Base-by-base conservation (phyloP, 2,113 vertebrate genomes). In the Petaurus breviceps region DNA sequence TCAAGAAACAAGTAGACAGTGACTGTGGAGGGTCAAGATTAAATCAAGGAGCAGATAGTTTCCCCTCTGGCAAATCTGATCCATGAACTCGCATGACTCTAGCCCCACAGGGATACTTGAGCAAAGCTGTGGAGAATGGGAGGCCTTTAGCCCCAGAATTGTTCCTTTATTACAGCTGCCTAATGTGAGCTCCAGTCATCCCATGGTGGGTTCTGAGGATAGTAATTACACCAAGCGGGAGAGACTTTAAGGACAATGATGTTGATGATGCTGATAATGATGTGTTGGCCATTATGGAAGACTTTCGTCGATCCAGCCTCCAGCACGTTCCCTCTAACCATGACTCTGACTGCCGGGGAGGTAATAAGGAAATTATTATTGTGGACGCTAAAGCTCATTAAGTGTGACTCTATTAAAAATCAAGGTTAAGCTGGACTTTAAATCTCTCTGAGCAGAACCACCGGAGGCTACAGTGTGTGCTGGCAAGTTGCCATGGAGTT, bases 341-440 rank as follows among this genome's bases (percentile, higher is more conserved):
- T n/a, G 92, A 94, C 96, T 98, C 96, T 50, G 12, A 97, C 94
- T 98, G 94, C 95, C 97, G 97, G 97, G 77, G 97, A 96, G 96
- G 97, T 98, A 98, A 98, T 98, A 98, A 97, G 97, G 97, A 97
- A 98, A 97, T 98, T 97, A 98, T 98, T 98, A 96, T 96, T 97
- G 97, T 98, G 97, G 97, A 97, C 91, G 92, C 98, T 98, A 98
- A 98, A 98, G 98, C 98, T 98, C 98, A 98, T 98, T 98, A 98
- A 98, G 98, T 98, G 98, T 97, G 98, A 98, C 98, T 98, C 98
- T 98, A 98, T 98, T 98, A 98, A 98, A 98, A 98, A 98, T 97
- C 98, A 98, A 98, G 98, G 98, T 98, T 98, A 98, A 96, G 92
- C 97, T 96, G 97, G 97, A 97, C 98, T 97, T 97, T 98, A 98